phyloP scores from a whole-genome alignment of 2,888 invertebrate species.

The Steinernema scapterisci region DNA sequence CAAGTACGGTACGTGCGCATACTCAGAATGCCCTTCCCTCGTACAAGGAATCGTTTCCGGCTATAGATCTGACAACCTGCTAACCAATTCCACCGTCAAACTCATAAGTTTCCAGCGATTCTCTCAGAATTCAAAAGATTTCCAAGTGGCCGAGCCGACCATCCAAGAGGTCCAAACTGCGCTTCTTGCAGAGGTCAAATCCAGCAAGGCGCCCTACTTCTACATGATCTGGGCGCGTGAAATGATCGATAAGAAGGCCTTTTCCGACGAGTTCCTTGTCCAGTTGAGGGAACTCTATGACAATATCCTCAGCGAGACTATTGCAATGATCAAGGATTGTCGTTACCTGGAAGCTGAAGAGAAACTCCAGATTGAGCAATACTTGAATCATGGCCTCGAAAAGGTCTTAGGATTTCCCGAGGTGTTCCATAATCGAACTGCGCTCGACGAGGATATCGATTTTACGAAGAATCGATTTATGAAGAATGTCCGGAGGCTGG shows the following conservation, averaged over 20 bases:
- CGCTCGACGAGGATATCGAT: neutral
- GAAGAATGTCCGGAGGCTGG: neutral
- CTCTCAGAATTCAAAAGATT: too few species aligned
- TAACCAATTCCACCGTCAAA: too few species aligned
- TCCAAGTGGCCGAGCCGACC: too few species aligned
- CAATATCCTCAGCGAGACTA: neutral
- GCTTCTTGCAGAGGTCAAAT: neutral
- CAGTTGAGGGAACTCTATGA: neutral
- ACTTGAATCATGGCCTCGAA: neutral
- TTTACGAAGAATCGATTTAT: neutral
- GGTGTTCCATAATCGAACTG: neutral
- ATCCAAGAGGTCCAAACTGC: neutral
- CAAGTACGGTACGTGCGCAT: neutral
- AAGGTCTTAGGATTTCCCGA: neutral
- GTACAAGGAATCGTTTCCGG: constrained; percentile 1
- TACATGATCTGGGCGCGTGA: constrained; percentile 17
- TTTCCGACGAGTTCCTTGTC: neutral
- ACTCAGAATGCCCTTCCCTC: neutral
- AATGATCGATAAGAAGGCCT: neutral
- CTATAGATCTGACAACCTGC: neutral
- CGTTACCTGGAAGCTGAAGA: neutral
- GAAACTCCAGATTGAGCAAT: neutral
- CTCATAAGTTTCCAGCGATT: too few species aligned
- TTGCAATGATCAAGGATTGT: neutral
- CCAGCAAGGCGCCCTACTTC: constrained; percentile 4